Evolutionary conservation across 2,888 invertebrate species (phyloP).

Genomic region (Brachylomia viminalis): DNA sequence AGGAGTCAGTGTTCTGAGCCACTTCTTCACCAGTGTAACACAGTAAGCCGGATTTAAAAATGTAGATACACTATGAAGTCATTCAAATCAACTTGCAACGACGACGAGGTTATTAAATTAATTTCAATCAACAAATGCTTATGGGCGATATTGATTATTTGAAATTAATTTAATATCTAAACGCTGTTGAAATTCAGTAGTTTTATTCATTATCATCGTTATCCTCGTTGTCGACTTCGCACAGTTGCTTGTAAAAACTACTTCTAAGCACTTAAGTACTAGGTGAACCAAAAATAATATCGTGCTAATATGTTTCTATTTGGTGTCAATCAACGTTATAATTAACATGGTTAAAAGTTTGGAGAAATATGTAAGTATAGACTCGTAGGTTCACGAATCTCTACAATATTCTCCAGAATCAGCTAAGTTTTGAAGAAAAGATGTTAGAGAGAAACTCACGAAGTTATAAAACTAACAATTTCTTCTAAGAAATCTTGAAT

Average conservation of each 20-base stretch:
- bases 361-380: background rate
- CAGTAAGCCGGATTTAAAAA: conserved; percentile 2
- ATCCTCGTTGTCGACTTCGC: no score
- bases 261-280: background rate
- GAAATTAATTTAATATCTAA: background rate
- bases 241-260: no score
- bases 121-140: background rate
- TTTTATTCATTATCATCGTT: background rate
- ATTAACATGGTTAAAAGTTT: background rate
- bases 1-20: conserved; percentile 66
- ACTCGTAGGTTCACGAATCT: background rate
- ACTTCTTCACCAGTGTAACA: conserved; percentile 52
- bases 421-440: background rate
- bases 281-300: background rate
- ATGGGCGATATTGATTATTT: background rate
- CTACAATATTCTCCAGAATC: background rate
- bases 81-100: background rate
- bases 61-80: background rate
- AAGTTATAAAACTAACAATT: background rate
- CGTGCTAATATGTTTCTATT: background rate
- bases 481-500: background rate
- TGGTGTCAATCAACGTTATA: background rate
- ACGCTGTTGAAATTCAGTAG: background rate
- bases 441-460: background rate
- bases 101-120: background rate